A percentile compares a stretch with the other conserved stretches of the same genome.
phyloP scores from a whole-genome alignment of 2,113 vertebrate genomes.

The Pachyramphus minor region DNA sequence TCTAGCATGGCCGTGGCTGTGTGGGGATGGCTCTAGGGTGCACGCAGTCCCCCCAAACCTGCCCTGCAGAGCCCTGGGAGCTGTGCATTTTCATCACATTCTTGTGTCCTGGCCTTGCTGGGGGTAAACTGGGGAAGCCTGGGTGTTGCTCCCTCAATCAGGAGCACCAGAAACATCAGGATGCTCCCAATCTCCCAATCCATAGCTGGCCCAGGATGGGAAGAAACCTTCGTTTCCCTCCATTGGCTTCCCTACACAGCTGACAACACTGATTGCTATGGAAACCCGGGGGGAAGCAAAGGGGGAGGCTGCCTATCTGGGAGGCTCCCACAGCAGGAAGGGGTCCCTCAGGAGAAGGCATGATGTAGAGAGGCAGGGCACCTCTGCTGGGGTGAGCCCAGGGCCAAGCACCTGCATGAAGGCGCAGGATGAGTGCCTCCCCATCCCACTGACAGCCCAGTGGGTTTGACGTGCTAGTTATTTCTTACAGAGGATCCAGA shows the following conservation, averaged over 20 bases:
- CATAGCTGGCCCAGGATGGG: not conserved
- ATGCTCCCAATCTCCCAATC: not conserved
- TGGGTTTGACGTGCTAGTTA: not conserved
- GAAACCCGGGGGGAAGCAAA: not conserved
- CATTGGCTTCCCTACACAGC: not conserved
- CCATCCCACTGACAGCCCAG: accelerated
- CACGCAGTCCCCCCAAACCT: not conserved
- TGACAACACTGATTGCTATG: slow-evolving; percentile 39
- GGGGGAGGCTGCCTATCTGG: not conserved
- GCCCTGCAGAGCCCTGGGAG: not conserved
- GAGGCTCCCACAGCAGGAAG: not conserved
- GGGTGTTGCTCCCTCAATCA: not conserved
- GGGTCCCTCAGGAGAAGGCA: not conserved
- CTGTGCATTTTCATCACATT: not conserved
- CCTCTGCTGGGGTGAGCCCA: not conserved
- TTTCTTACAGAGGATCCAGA: not conserved
- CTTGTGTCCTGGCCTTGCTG: not conserved
- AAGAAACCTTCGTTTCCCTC: not conserved
- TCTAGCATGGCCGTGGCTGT: accelerated
- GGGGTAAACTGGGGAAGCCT: not conserved
- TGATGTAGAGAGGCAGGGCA: accelerated
- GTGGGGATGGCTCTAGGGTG: not conserved
- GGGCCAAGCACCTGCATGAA: not conserved
- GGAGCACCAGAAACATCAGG: not conserved
- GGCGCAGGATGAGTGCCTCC: not conserved